Evolutionary conservation across 2,113 vertebrate species (phyloP).

Genomic region (Melanostigma gelatinosum): DNA sequence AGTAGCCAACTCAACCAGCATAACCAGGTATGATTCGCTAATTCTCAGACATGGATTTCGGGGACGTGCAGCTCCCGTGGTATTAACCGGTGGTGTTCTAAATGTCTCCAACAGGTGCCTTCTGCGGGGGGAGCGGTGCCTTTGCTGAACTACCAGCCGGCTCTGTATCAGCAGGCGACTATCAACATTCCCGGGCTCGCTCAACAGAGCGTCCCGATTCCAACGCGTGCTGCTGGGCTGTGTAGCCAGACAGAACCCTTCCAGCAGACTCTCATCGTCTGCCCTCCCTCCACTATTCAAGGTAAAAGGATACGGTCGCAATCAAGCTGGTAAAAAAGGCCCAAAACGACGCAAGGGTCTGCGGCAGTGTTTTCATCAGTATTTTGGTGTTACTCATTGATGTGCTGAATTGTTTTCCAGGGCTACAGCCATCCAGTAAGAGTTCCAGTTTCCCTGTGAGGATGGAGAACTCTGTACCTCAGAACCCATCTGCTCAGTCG

Average conservation of each 20-base stretch:
- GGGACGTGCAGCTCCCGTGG: neutral
- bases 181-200: slow-evolving; percentile 97
- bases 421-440: slow-evolving; percentile 83
- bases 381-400: neutral
- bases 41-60: neutral
- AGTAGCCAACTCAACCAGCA: slow-evolving; percentile 85
- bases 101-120: slow-evolving; percentile 75
- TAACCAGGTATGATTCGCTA: slow-evolving; percentile 75
- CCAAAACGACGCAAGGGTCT: neutral
- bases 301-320: slow-evolving; percentile 78
- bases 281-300: slow-evolving; percentile 95
- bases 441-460: slow-evolving; percentile 92
- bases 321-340: neutral
- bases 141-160: slow-evolving; percentile 96
- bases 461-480: slow-evolving; percentile 95
- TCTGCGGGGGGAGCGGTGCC: slow-evolving; percentile 93
- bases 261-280: slow-evolving; percentile 99
- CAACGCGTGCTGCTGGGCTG: slow-evolving; percentile 90
- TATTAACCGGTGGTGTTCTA: slow-evolving; percentile 15
- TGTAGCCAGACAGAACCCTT: slow-evolving; percentile 95
- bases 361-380: neutral
- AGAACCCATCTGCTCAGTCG: slow-evolving; percentile 93
- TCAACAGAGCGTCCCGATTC: slow-evolving; percentile 94
- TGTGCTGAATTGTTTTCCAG: slow-evolving; percentile 49
- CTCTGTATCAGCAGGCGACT: slow-evolving; percentile 96